Base-by-base conservation (phyloP, 2,888 invertebrate species). In the Yponomeuta sedellus region DNA sequence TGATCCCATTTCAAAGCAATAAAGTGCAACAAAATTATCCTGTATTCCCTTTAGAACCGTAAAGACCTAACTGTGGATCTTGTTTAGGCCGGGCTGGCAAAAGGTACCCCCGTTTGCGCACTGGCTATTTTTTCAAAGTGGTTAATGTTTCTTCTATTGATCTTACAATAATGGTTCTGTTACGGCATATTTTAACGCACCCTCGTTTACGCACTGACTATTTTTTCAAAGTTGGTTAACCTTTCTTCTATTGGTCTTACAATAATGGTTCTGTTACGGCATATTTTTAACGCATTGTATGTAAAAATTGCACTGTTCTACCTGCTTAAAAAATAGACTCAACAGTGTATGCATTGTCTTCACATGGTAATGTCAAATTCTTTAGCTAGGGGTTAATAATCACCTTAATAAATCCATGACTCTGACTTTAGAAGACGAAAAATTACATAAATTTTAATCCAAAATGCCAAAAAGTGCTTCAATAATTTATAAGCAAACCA, bases 21-120 rank as follows among this genome's bases (percentile, higher is more conserved):
- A 89, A 90, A 91, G 85, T 86, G 89, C 88, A 89, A 90, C 91
- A 91, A 89, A 90, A 89, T 91, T 88, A 88, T 86, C 85, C 81
- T 83, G 89, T 89, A 88, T 88, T 82, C 82, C 83, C 82, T 75
- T 77, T 75, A 74, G 78, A 84, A 84, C 80, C 78, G 83, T 84
- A 81, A 86, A 85, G 81, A 82, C 78, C 78, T 77, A 81, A 79
- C 75, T 77, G 75, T 74, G 76, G 77, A 59, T 40, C 20, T 52
- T n/a, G 28, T 61, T 61, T 61, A 8, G 34, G 25, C 61, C 28
- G 10, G 16, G 77, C 72, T 74, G 76, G 75, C 74, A 68, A 73
- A 74, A 75, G 77, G 71, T 75, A 75, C 71, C 70, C 73, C 71
- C 75, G 77, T 76, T 77, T 75, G 73, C 74, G 22, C n/a, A 39